Evolutionary conservation across 2,113 vertebrate species (phyloP).

Genomic region (Triplophysa siluroides): DNA sequence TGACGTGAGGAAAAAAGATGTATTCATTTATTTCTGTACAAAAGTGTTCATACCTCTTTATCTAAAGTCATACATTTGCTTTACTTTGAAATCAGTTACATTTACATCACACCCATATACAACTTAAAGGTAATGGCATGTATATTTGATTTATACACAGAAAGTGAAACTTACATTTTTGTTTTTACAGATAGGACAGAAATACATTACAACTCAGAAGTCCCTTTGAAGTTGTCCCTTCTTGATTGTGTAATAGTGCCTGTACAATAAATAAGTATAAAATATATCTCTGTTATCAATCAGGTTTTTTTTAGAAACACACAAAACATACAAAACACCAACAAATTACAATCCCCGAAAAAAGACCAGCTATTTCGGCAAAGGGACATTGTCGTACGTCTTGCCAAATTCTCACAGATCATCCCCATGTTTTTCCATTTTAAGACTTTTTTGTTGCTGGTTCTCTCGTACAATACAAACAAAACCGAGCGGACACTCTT

Average conservation of each 20-base stretch:
- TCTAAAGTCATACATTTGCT: conserved; percentile 58
- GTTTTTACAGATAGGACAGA: conserved; percentile 64
- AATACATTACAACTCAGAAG: conserved; percentile 68
- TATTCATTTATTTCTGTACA: conserved; percentile 74
- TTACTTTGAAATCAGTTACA: conserved; percentile 67
- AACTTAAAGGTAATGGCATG: conserved; percentile 55
- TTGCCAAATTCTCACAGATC: conserved; percentile 57
- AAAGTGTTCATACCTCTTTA: conserved; percentile 58
- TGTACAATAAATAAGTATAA: conserved; percentile 99
- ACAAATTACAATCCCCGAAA: conserved; percentile 82
- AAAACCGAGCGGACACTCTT: conserved; percentile 59
- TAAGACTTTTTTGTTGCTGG: conserved; percentile 54
- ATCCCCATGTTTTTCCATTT: conserved; percentile 26
- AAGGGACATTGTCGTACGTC: conserved; percentile 59
- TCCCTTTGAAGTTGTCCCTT: conserved; percentile 59
- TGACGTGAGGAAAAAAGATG: conserved; percentile 18
- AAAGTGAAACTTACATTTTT: conserved; percentile 50
- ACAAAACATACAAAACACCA: conserved; percentile 80
- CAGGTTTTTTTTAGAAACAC: conserved; percentile 80
- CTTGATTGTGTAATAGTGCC: conserved; percentile 71
- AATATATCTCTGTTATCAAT: conserved; percentile 88
- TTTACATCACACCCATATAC: conserved; percentile 68
- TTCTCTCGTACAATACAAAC: conserved; percentile 57
- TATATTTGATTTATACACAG: conserved; percentile 59
- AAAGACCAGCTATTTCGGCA: conserved; percentile 93